These are phyloP conservation scores for Actinostola sp. DNA, from an alignment of 92 coral and sea anemone genomes.

Conservation along the genomic window DNA sequence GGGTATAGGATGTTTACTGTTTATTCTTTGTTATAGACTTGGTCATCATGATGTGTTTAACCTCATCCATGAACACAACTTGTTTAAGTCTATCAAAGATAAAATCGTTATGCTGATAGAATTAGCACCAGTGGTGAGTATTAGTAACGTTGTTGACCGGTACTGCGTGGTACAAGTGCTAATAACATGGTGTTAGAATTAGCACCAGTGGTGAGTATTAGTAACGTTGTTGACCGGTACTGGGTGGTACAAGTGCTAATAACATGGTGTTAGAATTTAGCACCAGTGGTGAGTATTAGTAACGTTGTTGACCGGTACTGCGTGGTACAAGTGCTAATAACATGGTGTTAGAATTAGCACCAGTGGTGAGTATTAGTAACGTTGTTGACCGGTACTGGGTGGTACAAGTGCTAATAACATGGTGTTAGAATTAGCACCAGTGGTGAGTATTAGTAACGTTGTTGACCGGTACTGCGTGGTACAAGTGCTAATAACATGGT, in stretches of 20 bases:
- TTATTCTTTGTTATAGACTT: slow-evolving; percentile 50
- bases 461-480: neutral
- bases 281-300: slow-evolving; percentile 62
- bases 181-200: too few species aligned
- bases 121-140: slow-evolving; percentile 76
- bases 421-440: slow-evolving; percentile 88
- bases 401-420: too few species aligned
- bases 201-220: too few species aligned
- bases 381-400: too few species aligned
- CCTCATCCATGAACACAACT: slow-evolving; percentile 89
- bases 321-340: too few species aligned
- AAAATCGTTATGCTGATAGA: slow-evolving; percentile 96
- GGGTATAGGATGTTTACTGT: too few species aligned
- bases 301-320: neutral
- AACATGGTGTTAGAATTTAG: slow-evolving; percentile 95
- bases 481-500: too few species aligned
- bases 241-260: too few species aligned
- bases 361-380: too few species aligned
- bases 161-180: too few species aligned
- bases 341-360: too few species aligned
- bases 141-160: neutral
- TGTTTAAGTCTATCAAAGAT: slow-evolving; percentile 92
- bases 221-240: too few species aligned
- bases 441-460: slow-evolving; percentile 40
- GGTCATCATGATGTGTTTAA: slow-evolving; percentile 91